Evolutionary conservation across 1,140 invertebrate genomes (phyloP).

Genomic region (Choristoneura fumiferana): DNA sequence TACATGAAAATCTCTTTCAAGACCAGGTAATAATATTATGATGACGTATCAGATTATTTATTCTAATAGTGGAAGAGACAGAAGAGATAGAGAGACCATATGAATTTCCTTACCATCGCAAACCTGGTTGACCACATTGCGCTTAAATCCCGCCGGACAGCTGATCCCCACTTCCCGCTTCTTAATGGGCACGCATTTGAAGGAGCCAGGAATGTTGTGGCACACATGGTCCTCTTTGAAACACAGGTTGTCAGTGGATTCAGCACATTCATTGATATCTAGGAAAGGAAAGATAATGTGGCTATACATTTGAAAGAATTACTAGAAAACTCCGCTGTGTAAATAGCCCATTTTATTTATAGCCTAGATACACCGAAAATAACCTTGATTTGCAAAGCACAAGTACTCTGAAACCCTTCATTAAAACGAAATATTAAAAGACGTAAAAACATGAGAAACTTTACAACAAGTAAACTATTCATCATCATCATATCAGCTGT

Average conservation of each 20-base stretch:
- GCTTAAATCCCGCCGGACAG: constrained; percentile 84
- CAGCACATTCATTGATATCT: constrained; percentile 86
- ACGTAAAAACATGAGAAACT: no score
- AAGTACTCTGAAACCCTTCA: constrained; percentile 83
- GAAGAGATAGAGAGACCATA: background rate
- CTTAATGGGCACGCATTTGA: constrained; percentile 74
- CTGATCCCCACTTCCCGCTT: constrained; percentile 54
- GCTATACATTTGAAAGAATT: no score
- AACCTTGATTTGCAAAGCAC: no score
- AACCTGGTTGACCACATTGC: constrained; percentile 79
- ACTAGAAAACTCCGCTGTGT: no score
- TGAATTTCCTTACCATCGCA: constrained; percentile 83
- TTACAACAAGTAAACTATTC: no score
- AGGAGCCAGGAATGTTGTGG: constrained; percentile 80
- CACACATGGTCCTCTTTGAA: constrained; percentile 82
- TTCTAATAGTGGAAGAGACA: no score
- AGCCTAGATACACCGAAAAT: constrained; percentile 81
- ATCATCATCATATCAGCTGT: no score
- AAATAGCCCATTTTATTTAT: constrained; percentile 19
- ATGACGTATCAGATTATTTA: background rate
- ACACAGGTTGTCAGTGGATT: constrained; percentile 78
- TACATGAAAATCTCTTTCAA: no score
- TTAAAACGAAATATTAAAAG: constrained; percentile 54
- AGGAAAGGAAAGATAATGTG: constrained; percentile 26
- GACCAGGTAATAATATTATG: no score